phyloP scores from a whole-genome alignment of 2,888 invertebrate genomes.

The Gymnocheta viridis region DNA sequence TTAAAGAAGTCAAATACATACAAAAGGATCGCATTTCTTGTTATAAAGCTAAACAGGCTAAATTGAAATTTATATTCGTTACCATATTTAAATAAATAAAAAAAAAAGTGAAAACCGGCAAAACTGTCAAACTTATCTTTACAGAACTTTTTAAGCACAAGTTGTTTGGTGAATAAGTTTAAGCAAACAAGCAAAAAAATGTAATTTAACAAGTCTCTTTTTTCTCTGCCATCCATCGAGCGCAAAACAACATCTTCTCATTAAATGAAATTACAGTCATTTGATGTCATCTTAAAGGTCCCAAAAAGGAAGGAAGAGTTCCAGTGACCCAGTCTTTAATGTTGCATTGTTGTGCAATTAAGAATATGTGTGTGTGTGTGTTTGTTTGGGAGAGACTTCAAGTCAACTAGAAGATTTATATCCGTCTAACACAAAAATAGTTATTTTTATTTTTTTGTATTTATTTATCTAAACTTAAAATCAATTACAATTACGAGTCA shows the following conservation, averaged over 20 bases:
- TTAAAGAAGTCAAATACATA: neutral
- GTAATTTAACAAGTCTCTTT: neutral
- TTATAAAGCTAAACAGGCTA: neutral
- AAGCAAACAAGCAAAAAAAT: neutral
- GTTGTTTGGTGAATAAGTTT: too few relatives aligned
- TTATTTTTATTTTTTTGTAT: neutral
- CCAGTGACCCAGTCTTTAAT: conserved; percentile 53
- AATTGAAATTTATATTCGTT: neutral
- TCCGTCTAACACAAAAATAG: neutral
- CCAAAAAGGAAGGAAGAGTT: conserved; percentile 50
- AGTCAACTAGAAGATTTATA: conserved; percentile 19
- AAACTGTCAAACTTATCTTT: neutral
- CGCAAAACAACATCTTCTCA: neutral
- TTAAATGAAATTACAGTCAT: conserved; percentile 41
- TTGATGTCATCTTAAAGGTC: conserved; percentile 12
- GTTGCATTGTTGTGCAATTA: conserved; percentile 5
- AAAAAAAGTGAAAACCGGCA: neutral
- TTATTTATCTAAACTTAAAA: conserved; percentile 13
- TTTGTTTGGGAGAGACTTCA: neutral
- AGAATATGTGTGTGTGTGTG: conserved; percentile 4
- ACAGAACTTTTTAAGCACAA: neutral
- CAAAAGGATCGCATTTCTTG: neutral
- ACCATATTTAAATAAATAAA: neutral
- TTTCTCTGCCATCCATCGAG: too few relatives aligned
- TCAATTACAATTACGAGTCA: conserved; percentile 50